A percentile compares a stretch with the other conserved stretches of the same genome.
Evolutionary conservation across 2,797 vertebrate genomes (phyloP).

Genomic region (Anguilla megastoma): DNA sequence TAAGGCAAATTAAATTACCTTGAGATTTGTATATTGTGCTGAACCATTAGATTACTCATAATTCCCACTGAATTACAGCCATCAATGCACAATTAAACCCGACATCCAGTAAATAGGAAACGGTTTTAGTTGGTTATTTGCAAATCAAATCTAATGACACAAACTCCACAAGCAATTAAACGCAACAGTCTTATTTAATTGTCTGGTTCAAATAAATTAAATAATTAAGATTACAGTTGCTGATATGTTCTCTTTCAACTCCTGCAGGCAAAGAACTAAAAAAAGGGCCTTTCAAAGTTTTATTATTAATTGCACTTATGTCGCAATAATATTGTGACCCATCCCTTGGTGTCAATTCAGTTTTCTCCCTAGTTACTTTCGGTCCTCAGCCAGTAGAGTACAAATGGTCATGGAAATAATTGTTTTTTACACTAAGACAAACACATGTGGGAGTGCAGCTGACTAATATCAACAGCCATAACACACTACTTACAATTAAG

Average conservation of each 20-base stretch:
- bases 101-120: conserved; percentile 43
- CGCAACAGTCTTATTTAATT: conserved; percentile 34
- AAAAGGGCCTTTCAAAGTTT: not conserved
- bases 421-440: not conserved
- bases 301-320: not conserved
- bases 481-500: conserved; percentile 7
- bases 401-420: not conserved
- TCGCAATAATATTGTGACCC: conserved; percentile 30
- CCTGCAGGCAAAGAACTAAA: not conserved
- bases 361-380: conserved; percentile 18
- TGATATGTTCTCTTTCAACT: conserved; percentile 20
- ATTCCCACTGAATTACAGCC: conserved; percentile 51
- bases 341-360: conserved; percentile 52
- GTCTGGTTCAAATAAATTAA: conserved; percentile 22
- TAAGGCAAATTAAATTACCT: conserved; percentile 49
- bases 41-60: conserved; percentile 38
- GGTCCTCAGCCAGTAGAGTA: not conserved
- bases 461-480: not conserved
- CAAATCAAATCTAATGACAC: conserved; percentile 35
- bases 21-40: conserved; percentile 37
- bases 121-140: conserved; percentile 31
- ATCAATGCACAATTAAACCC: conserved; percentile 54
- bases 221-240: conserved; percentile 22
- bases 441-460: not conserved
- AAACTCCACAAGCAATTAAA: conserved; percentile 36